phyloP scores from a whole-genome alignment of 2,113 vertebrate species.

The Lagopus muta region DNA sequence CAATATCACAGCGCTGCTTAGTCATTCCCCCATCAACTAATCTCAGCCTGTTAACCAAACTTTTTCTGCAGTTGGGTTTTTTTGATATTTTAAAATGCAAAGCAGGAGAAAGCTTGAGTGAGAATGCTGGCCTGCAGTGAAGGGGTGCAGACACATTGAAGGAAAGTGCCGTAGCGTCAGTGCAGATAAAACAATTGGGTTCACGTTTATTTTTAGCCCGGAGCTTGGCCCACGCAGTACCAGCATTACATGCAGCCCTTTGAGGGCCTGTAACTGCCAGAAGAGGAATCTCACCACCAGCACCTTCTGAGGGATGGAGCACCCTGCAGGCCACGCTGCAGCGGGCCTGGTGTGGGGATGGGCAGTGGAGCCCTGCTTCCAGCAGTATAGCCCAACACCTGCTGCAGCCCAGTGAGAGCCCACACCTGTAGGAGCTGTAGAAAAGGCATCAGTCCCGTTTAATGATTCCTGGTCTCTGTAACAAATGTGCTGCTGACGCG shows the following conservation, averaged over 20 bases:
- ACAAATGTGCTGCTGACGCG: background rate
- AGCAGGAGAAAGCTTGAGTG: background rate
- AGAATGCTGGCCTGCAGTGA: background rate
- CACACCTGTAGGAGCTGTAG: background rate
- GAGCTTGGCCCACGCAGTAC: background rate
- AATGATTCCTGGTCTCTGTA: constrained; percentile 45
- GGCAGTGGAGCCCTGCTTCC: fast-evolving
- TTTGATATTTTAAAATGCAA: background rate
- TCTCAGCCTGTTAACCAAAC: background rate
- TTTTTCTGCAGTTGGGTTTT: background rate
- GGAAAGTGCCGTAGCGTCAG: background rate
- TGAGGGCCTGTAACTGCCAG: background rate
- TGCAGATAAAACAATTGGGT: background rate
- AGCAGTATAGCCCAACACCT: fast-evolving
- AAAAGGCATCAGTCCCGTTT: constrained; percentile 69
- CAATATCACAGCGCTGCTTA: background rate
- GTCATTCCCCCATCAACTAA: background rate
- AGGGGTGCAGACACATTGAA: background rate
- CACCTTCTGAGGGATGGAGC: background rate
- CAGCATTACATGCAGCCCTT: fast-evolving
- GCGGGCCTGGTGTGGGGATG: background rate
- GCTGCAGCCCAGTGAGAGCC: background rate
- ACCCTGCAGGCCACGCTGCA: fast-evolving
- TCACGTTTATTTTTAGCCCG: background rate
- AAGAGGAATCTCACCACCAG: background rate